A percentile compares a stretch with the other conserved stretches of the same genome.
These are phyloP conservation scores for Hepsetus odoe DNA, from an alignment of 2,113 vertebrate genomes.

Conservation along the genomic window DNA sequence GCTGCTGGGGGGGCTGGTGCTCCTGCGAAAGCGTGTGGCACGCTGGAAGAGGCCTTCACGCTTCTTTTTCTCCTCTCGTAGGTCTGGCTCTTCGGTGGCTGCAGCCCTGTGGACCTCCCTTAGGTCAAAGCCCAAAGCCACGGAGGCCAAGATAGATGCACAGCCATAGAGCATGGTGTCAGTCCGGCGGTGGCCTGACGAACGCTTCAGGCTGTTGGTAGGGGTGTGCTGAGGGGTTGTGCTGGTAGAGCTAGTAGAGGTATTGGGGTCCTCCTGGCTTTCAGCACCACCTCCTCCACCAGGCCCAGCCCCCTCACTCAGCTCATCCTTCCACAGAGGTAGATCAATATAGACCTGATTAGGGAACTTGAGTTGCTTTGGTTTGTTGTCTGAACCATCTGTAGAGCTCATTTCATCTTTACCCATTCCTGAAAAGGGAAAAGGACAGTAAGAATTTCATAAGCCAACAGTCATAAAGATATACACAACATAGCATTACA, in stretches of 20 bases:
- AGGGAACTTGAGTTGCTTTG: slow-evolving; percentile 88
- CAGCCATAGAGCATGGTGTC: slow-evolving; percentile 84
- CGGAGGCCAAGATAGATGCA: slow-evolving; percentile 82
- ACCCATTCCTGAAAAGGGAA: slow-evolving; percentile 61
- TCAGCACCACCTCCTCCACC: slow-evolving; percentile 60
- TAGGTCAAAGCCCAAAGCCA: slow-evolving; percentile 87
- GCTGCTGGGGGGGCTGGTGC: slow-evolving; percentile 75
- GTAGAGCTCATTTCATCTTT: slow-evolving; percentile 76
- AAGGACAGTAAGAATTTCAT: too few relatives aligned
- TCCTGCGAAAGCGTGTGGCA: slow-evolving; percentile 81
- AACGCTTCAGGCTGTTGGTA: slow-evolving; percentile 81
- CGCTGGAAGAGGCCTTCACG: slow-evolving; percentile 85
- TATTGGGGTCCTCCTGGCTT: slow-evolving; percentile 77
- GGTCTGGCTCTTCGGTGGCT: slow-evolving; percentile 68
- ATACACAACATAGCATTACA: too few relatives aligned
- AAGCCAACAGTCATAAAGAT: too few relatives aligned
- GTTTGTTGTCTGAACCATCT: slow-evolving; percentile 83
- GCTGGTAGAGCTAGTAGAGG: slow-evolving; percentile 78
- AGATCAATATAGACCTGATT: slow-evolving; percentile 88
- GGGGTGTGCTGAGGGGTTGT: slow-evolving; percentile 86
- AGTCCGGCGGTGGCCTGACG: slow-evolving; percentile 75
- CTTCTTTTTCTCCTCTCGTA: slow-evolving; percentile 84
- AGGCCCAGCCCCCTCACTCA: slow-evolving; percentile 67
- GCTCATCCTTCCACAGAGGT: slow-evolving; percentile 90
- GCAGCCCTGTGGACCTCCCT: slow-evolving; percentile 76